phyloP scores from a whole-genome alignment of 1,140 invertebrate species.

The Bombus vancouverensis region DNA sequence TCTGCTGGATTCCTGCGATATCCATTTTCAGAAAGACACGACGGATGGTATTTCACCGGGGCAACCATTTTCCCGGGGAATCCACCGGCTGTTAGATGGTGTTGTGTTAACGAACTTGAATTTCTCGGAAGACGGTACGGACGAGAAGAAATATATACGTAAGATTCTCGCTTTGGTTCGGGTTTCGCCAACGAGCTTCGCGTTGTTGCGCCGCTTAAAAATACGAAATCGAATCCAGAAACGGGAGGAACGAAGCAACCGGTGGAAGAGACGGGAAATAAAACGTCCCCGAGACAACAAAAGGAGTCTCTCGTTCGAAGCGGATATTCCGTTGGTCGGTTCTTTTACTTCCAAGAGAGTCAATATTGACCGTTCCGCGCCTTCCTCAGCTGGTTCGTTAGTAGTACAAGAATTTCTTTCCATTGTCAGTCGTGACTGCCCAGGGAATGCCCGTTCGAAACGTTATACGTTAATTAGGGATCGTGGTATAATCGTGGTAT shows the following conservation, averaged over 20 bases:
- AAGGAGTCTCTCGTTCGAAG: slow-evolving; percentile 68
- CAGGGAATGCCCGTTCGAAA: slow-evolving; percentile 7
- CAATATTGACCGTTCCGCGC: slow-evolving; percentile 73
- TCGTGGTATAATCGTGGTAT: background rate
- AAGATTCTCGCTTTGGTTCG: background rate
- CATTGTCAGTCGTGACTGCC: background rate
- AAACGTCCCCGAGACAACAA: slow-evolving; percentile 58
- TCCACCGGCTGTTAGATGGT: background rate
- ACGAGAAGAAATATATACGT: background rate
- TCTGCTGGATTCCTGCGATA: background rate
- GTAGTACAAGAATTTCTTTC: slow-evolving; percentile 8
- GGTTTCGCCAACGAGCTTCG: background rate
- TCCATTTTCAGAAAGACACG: slow-evolving; percentile 1
- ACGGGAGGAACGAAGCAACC: slow-evolving; percentile 47
- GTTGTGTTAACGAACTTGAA: background rate
- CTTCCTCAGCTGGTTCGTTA: slow-evolving; percentile 38
- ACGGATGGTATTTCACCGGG: background rate
- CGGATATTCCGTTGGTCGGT: slow-evolving; percentile 60
- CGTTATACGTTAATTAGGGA: slow-evolving; percentile 39
- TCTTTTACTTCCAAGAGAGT: slow-evolving; percentile 57
- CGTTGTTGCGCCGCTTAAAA: background rate
- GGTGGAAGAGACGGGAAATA: slow-evolving; percentile 38
- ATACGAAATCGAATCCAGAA: background rate
- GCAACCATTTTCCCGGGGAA: background rate
- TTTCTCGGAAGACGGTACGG: background rate